Base-by-base conservation (phyloP, 2,888 invertebrate species). In the Portevinia maculata region DNA sequence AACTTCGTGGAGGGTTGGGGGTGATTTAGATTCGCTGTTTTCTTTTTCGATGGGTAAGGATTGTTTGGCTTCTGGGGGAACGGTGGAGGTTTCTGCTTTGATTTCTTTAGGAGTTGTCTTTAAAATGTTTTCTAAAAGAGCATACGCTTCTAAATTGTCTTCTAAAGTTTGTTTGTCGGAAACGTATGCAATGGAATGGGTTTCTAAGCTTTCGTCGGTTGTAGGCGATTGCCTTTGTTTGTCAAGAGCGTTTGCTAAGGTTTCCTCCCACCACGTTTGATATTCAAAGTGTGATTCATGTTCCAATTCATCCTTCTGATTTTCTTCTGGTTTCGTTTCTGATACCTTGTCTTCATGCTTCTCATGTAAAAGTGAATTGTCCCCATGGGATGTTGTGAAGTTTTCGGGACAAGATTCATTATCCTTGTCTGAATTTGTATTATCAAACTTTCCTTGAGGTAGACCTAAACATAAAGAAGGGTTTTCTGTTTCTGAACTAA, bases 1-100 rank as follows among this genome's bases (percentile, higher is more conserved):
- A 0, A 85, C 81, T 9, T 85, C 85, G 0, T 79, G 81, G n/a
- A 87, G 65, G 8, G 67, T 86, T n/a, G 75, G 48, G 11, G 78
- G 19, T 1, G 74, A 39, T n/a, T 41, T 28, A 2, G 6, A 41
- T 32, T 41, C 48, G 6, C n/a, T n/a, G n/a, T n/a, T n/a, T n/a
- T 34, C 60, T 2, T 28, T 11, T 7, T 53, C 19, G 11, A 19
- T n/a, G 11, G 19, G 17, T 19, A 8, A 32, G 8, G 0, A 17
- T 28, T 19, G 4, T 9, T 17, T 19, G 32, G n/a, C 24, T 34
- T n/a, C 19, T 4, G 6, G 21, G 8, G 13, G n/a, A 8, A 15
- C 13, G 19, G 15, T 9, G 15, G 11, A n/a, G 30, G 5, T 28
- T 17, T 34, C 34, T 1, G 34, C 24, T 7, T 48, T 7, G 3